Conservation (phyloP, 2,888 invertebrate genomes). For the Thereva unica region DNA sequence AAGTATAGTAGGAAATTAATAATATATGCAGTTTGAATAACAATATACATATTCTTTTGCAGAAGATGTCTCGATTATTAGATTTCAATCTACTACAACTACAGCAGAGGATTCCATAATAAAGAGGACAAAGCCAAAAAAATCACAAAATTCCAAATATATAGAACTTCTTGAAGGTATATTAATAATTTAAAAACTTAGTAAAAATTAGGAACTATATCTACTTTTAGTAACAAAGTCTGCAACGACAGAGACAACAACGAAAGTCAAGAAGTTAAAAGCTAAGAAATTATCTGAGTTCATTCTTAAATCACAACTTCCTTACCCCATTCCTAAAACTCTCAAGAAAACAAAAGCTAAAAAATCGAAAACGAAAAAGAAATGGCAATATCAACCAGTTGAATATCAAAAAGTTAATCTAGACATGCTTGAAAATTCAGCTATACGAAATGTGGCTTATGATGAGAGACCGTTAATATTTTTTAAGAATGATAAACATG, state of each 20-base stretch:
- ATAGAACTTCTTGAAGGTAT: constrained; percentile 72
- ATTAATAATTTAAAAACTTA: constrained; percentile 31
- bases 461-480: constrained; percentile 55
- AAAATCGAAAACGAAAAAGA: constrained; percentile 18
- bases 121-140: constrained; percentile 59
- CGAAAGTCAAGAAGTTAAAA: constrained; percentile 69
- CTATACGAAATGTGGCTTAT: constrained; percentile 49
- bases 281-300: constrained; percentile 70
- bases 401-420: constrained; percentile 54
- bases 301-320: constrained; percentile 61
- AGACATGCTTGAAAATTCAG: constrained; percentile 49
- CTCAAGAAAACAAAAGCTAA: constrained; percentile 5
- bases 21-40: not conserved
- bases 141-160: constrained; percentile 64
- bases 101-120: not conserved
- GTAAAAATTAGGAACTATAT: constrained; percentile 12
- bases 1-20: not conserved
- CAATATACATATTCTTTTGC: not conserved
- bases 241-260: constrained; percentile 67
- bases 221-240: constrained; percentile 64
- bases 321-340: not conserved
- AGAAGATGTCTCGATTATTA: not conserved
- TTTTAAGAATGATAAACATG: constrained; percentile 49
- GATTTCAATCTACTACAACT: constrained; percentile 19
- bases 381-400: constrained; percentile 47